phyloP scores from a whole-genome alignment of 2,888 invertebrate genomes.

The Nephrotoma appendiculata region DNA sequence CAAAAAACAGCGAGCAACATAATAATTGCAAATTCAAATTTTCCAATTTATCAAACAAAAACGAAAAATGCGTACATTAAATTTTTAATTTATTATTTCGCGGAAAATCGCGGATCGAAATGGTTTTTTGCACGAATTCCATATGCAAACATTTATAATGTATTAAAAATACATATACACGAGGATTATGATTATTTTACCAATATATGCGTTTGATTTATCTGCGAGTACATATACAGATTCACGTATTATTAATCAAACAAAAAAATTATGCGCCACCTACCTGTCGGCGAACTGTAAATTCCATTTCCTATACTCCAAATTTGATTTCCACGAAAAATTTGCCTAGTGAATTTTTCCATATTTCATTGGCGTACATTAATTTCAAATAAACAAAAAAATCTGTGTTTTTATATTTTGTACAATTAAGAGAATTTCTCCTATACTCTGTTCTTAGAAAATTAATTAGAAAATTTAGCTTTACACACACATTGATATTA shows the following conservation, averaged over 20 bases:
- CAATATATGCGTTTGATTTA: neutral
- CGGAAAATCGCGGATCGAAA: neutral
- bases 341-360: too few relatives aligned
- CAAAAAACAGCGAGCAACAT: neutral
- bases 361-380: too few relatives aligned
- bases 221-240: neutral
- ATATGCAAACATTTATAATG: neutral
- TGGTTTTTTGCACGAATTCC: neutral
- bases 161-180: neutral
- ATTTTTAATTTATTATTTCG: neutral
- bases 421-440: too few relatives aligned
- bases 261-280: too few relatives aligned
- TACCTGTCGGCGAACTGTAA: too few relatives aligned
- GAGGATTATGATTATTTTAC: neutral
- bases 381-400: too few relatives aligned
- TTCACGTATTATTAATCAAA: neutral
- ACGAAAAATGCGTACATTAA: neutral
- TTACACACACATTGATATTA: too few relatives aligned
- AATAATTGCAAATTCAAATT: neutral
- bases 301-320: too few relatives aligned
- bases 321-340: too few relatives aligned
- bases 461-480: too few relatives aligned
- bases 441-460: too few relatives aligned
- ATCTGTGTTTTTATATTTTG: too few relatives aligned
- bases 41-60: neutral